phyloP scores from a whole-genome alignment of 2,888 invertebrate species.

The Ophioninae sp. region DNA sequence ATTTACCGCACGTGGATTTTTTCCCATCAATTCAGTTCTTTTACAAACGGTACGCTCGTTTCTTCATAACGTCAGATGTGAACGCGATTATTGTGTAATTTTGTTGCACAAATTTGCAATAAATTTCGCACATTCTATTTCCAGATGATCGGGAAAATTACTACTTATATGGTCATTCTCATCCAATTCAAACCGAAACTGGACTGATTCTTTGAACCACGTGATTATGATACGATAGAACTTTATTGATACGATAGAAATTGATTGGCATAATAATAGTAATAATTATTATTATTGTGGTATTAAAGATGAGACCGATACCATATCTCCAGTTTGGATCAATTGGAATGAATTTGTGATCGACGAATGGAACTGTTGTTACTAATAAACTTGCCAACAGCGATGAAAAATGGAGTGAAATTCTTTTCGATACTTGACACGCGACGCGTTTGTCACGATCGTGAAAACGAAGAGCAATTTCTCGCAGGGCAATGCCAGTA shows the following conservation, averaged over 20 bases:
- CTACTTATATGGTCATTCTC: slow-evolving; percentile 69
- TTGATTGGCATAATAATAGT: no score
- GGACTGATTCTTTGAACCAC: slow-evolving; percentile 8
- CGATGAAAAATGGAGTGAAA: background rate
- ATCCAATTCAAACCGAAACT: slow-evolving; percentile 68
- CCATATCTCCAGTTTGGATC: no score
- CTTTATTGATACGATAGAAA: no score
- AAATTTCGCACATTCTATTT: background rate
- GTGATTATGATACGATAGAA: background rate
- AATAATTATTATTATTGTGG: no score
- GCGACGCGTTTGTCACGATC: background rate
- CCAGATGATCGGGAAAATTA: slow-evolving; percentile 66
- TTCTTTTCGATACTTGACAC: background rate
- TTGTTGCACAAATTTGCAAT: background rate
- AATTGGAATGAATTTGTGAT: no score
- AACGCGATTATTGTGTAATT: background rate
- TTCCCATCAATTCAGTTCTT: slow-evolving; percentile 71
- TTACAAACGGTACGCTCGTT: slow-evolving; percentile 64
- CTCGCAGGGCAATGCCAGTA: background rate
- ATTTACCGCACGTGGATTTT: slow-evolving; percentile 74
- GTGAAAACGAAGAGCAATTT: slow-evolving; percentile 17
- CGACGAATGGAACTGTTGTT: no score
- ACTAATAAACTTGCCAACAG: background rate
- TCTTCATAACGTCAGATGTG: background rate
- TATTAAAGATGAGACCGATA: no score